Evolutionary conservation across 1,140 invertebrate species (phyloP).

Genomic region (Parasteatoda tepidariorum): DNA sequence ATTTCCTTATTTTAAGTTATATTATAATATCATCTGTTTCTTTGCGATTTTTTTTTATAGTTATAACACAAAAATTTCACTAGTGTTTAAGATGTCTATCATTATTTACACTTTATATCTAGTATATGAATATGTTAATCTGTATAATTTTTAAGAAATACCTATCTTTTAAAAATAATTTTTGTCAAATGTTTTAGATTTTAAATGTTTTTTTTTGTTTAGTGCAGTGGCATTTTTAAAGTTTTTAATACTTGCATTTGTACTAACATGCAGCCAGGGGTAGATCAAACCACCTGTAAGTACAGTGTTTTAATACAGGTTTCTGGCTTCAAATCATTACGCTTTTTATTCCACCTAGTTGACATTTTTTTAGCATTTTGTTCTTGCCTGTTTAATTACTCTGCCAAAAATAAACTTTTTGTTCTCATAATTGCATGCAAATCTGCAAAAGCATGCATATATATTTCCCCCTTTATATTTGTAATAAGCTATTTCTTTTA

Average conservation of each 20-base stretch:
- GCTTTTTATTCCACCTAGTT: conserved; percentile 60
- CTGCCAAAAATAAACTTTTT: background rate
- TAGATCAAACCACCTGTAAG: conserved; percentile 62
- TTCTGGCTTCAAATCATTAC: conserved; percentile 50
- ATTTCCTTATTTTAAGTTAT: no score
- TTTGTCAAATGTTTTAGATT: no score
- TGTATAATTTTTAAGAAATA: no score
- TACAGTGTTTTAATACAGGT: conserved; percentile 54
- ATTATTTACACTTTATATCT: no score
- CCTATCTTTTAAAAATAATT: no score
- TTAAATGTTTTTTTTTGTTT: no score
- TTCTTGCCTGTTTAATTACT: conserved; percentile 34
- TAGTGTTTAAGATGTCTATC: no score
- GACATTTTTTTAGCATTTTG: conserved; percentile 49
- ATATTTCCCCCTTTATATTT: background rate
- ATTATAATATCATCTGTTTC: no score
- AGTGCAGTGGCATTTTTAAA: background rate
- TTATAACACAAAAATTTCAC: no score
- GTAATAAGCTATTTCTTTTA: background rate
- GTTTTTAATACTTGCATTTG: conserved; percentile 43
- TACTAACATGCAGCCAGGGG: conserved; percentile 62
- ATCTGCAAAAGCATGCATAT: background rate
- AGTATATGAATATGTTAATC: no score
- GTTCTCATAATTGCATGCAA: background rate
- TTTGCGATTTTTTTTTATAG: no score